A percentile compares a stretch with the other conserved stretches of the same genome.
phyloP scores from a whole-genome alignment of 2,888 invertebrate genomes.

The Agriopis marginaria region DNA sequence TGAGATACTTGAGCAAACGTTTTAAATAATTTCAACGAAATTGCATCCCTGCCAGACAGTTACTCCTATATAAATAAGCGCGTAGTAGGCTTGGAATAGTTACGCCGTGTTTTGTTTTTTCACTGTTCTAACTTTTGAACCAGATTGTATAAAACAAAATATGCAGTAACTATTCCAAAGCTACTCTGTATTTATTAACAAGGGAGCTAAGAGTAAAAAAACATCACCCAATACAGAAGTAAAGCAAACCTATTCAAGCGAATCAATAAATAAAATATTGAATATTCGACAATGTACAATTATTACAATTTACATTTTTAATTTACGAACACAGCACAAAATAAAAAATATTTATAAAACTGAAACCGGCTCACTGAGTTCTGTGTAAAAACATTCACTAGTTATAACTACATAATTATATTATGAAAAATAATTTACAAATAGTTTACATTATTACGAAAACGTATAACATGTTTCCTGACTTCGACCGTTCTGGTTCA shows the following conservation, averaged over 20 bases:
- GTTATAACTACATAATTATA: constrained; percentile 74
- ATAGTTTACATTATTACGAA: constrained; percentile 81
- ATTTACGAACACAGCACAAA: constrained; percentile 86
- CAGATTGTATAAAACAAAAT: no score
- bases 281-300: constrained; percentile 84
- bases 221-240: constrained; percentile 67
- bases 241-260: constrained; percentile 76
- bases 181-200: no score
- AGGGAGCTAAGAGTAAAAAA: constrained; percentile 51
- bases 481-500: constrained; percentile 65
- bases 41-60: constrained; percentile 80
- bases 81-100: no score
- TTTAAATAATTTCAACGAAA: constrained; percentile 62
- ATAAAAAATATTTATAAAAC: constrained; percentile 72
- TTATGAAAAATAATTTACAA: constrained; percentile 81
- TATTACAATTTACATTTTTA: constrained; percentile 83
- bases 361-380: constrained; percentile 77
- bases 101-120: no score
- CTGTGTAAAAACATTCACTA: constrained; percentile 77
- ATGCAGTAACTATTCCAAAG: no score
- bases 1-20: constrained; percentile 80
- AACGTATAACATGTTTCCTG: constrained; percentile 84
- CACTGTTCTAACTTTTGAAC: no score
- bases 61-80: no score
- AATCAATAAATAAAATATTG: constrained; percentile 85